Percentiles rank a stretch among this genome's conserved stretches.
Evolutionary conservation across 2,113 vertebrate genomes (phyloP).

Genomic region (Riparia riparia): DNA sequence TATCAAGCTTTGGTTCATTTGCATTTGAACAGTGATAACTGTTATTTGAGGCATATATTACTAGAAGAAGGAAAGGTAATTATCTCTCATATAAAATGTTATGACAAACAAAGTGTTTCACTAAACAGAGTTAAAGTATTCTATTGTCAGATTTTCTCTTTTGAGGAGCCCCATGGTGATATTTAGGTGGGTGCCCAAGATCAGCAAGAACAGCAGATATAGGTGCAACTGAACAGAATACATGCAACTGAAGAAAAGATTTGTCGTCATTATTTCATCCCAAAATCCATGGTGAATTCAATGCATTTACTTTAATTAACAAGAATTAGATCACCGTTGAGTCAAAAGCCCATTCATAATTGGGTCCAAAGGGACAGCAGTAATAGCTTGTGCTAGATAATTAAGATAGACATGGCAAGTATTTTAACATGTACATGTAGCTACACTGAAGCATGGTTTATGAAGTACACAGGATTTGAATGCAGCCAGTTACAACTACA

Average conservation of each 20-base stretch:
- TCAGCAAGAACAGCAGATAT: constrained; percentile 10
- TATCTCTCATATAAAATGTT: constrained; percentile 53
- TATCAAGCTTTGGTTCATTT: constrained; percentile 42
- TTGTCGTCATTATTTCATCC: constrained; percentile 63
- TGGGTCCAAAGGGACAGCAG: constrained; percentile 56
- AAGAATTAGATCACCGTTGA: constrained; percentile 68
- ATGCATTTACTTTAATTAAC: constrained; percentile 73
- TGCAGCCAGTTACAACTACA: background rate
- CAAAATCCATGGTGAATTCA: constrained; percentile 59
- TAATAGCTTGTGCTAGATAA: constrained; percentile 57
- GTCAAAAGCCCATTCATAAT: constrained; percentile 71
- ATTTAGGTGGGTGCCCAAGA: constrained; percentile 29
- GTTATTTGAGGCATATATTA: constrained; percentile 36
- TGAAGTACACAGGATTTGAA: background rate
- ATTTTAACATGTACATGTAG: constrained; percentile 56
- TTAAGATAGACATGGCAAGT: constrained; percentile 63
- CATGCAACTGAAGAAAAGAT: constrained; percentile 30
- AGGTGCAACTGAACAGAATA: constrained; percentile 16
- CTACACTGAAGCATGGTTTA: background rate
- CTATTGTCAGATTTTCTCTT: constrained; percentile 34
- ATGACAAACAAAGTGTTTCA: constrained; percentile 51
- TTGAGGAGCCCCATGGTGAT: background rate
- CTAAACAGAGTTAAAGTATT: constrained; percentile 42
- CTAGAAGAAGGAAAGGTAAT: constrained; percentile 18
- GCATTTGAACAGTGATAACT: constrained; percentile 20